Base-by-base conservation (phyloP, 2,797 vertebrate species). In the Enteromius mattozi region DNA sequence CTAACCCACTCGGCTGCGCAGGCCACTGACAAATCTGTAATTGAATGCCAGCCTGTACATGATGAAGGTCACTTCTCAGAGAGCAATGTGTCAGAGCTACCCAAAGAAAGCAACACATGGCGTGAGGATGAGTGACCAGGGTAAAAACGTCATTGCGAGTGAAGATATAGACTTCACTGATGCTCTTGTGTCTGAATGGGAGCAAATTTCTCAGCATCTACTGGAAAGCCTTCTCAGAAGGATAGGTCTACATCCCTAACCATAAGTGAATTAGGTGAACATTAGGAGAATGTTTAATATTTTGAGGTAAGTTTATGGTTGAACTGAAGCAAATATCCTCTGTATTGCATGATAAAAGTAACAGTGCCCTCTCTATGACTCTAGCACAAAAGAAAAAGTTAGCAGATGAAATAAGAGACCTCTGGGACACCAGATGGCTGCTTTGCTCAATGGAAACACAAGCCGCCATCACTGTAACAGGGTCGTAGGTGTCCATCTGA, bases 21-120 rank as follows among this genome's bases (percentile, higher is more conserved):
- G 91, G 90, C 91, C 92, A 91, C 91, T 92, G 93, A 93, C 92
- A 93, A 89, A 91, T 92, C 86, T 89, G 93, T 94, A 94, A 94
- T 92, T 94, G 93, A 95, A 94, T 92, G 92, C 93, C 91, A 93
- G 91, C 87, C 90, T 90, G 89, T 87, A 88, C 90, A 90, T 89
- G 89, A 91, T 93, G 93, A 95, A 94, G 93, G 93, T 94, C 94
- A 94, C 87, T 90, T 92, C 90, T 72, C 65, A 85, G 45, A 92
- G 88, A 87, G 87, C 35, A 13, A 80, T 21, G 51, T 66, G 81
- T 83, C 61, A 75, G 30, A 51, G 37, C 37, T 68, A 45, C 17
- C 80, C 68, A 78, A 47, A 17, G 21, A 17, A 76, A 59, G 68
- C 45, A 72, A 80, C 61, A 80, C 69, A 69, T 74, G 7, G 6